A percentile compares a stretch with the other conserved stretches of the same genome.
These are phyloP conservation scores for Platycheirus albimanus DNA, from an alignment of 2,888 invertebrate genomes.

Conservation along the genomic window DNA sequence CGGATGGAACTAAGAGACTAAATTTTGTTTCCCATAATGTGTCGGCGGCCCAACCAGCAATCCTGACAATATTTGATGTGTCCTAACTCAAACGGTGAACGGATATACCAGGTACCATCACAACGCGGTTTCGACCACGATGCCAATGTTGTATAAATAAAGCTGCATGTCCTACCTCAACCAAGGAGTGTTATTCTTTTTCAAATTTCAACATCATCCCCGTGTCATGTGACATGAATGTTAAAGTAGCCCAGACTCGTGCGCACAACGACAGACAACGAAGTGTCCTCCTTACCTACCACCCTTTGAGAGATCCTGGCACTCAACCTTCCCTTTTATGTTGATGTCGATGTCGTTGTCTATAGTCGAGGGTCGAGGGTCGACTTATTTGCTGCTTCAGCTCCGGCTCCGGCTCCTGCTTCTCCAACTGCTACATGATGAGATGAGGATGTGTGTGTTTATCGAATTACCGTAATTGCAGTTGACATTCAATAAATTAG, in stretches of 20 bases:
- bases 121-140: conserved; percentile 7
- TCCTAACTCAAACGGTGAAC: conserved; percentile 11
- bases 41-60: neutral
- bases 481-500: conserved; percentile 68
- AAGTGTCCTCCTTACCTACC: conserved; percentile 3
- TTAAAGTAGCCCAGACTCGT: conserved; percentile 25
- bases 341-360: too few species aligned
- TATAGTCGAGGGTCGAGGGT: too few species aligned
- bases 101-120: too few species aligned
- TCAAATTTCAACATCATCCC: conserved; percentile 8
- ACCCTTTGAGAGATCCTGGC: neutral
- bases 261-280: neutral
- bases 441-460: conserved; percentile 33
- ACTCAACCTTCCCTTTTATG: neutral
- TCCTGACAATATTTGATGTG: conserved; percentile 12
- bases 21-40: too few species aligned
- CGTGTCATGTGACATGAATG: conserved; percentile 31
- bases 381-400: conserved; percentile 8
- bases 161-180: conserved; percentile 11
- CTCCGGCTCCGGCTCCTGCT: neutral
- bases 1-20: too few species aligned
- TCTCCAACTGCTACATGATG: neutral
- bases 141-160: conserved; percentile 1
- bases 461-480: conserved; percentile 67
- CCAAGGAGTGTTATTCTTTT: conserved; percentile 34